Conservation (phyloP, 2,797 vertebrate species). For the Podarcis lilfordi region DNA sequence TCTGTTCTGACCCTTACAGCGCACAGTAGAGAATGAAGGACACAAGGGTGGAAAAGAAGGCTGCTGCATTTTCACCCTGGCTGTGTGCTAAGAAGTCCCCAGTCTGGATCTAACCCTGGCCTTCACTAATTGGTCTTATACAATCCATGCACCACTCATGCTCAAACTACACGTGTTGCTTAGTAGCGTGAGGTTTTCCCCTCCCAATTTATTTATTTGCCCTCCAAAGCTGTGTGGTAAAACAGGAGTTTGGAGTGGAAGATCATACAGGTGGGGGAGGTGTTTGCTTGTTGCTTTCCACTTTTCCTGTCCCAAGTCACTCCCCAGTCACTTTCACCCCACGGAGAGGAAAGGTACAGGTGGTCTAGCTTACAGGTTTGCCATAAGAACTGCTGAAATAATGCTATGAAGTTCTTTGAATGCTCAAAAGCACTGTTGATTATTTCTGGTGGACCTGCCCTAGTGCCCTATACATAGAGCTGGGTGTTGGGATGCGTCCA, state of each 20-base stretch:
- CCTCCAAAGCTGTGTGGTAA: not conserved
- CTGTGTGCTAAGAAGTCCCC: not conserved
- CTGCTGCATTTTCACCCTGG: not conserved
- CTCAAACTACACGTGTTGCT: not conserved
- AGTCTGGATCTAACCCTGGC: not conserved
- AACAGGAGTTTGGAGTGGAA: not conserved
- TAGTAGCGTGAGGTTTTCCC: not conserved
- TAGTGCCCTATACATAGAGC: not conserved
- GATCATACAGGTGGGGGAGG: not conserved
- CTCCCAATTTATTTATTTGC: no score
- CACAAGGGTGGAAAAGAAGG: not conserved
- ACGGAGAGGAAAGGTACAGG: not conserved
- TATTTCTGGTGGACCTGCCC: not conserved
- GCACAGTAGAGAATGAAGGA: not conserved
- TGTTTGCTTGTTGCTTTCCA: not conserved
- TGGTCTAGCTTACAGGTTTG: not conserved
- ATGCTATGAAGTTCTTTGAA: not conserved
- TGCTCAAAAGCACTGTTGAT: not conserved
- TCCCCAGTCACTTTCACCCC: not conserved
- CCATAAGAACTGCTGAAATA: not conserved
- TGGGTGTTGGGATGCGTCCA: no score
- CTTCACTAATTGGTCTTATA: not conserved
- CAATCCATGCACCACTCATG: not conserved
- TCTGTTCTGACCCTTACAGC: not conserved
- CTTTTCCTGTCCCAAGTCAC: not conserved